Evolutionary conservation across 2,797 vertebrate species (phyloP).

Genomic region (Cichlasoma orientale): DNA sequence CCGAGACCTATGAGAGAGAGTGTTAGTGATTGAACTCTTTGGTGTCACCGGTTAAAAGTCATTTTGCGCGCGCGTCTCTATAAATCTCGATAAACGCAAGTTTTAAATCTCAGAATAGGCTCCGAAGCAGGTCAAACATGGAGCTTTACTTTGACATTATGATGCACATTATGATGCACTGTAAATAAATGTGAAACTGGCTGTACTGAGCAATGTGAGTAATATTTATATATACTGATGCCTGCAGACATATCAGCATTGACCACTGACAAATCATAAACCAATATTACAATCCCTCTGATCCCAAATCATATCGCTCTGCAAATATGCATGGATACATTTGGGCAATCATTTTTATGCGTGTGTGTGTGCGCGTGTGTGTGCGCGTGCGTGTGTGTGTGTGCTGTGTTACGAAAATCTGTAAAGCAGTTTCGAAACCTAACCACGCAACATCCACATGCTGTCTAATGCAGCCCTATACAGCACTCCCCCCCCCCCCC

Average conservation of each 20-base stretch:
- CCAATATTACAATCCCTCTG: conserved; percentile 44
- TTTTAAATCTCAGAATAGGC: conserved; percentile 3
- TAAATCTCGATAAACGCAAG: conserved; percentile 16
- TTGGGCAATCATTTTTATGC: not conserved
- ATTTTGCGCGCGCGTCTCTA: conserved; percentile 9
- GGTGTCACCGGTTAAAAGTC: conserved; percentile 15
- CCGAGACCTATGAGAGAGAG: conserved; percentile 25
- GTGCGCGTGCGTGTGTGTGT: not conserved
- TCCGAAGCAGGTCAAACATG: conserved; percentile 12
- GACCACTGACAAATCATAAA: conserved; percentile 51
- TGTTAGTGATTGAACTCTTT: conserved; percentile 47
- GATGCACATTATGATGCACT: not conserved
- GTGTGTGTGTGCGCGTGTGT: not conserved
- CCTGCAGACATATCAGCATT: conserved; percentile 23
- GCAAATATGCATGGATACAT: conserved; percentile 25
- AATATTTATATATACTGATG: not conserved
- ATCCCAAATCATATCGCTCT: conserved; percentile 41
- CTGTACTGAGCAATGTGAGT: not conserved
- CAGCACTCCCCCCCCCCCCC: conserved; percentile 24
- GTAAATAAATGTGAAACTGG: conserved; percentile 18
- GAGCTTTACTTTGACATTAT: conserved; percentile 11
- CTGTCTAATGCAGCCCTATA: conserved; percentile 12
- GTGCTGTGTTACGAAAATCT: not conserved
- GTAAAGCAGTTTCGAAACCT: conserved; percentile 17
- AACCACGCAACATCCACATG: conserved; percentile 26